Conservation (phyloP, 2,888 invertebrate genomes). For the Phalera bucephala region DNA sequence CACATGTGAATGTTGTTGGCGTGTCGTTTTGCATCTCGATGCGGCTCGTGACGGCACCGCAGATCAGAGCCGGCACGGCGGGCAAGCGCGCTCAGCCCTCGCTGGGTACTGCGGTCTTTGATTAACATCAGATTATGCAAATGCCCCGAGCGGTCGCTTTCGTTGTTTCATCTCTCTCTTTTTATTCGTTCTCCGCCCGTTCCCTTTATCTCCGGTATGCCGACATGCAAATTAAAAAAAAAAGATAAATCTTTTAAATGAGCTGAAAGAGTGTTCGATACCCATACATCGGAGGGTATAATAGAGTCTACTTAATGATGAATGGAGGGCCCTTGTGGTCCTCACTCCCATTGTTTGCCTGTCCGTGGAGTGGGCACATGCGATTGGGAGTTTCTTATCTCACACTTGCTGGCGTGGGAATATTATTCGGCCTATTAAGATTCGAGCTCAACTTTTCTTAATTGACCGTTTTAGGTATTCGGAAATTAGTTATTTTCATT, state of each 20-base stretch:
- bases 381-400: constrained; percentile 43
- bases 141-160: constrained; percentile 78
- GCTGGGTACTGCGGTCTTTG: constrained; percentile 58
- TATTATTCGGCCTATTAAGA: constrained; percentile 8
- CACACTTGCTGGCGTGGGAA: constrained; percentile 55
- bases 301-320: constrained; percentile 70
- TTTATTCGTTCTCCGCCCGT: constrained; percentile 65
- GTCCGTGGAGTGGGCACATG: constrained; percentile 45
- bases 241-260: constrained; percentile 70
- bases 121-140: constrained; percentile 83
- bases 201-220: constrained; percentile 76
- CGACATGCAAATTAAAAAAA: constrained; percentile 75
- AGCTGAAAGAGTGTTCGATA: constrained; percentile 76
- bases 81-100: constrained; percentile 7
- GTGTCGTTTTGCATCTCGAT: constrained; percentile 1
- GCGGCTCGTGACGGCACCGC: constrained; percentile 19
- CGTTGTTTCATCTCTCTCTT: constrained; percentile 71
- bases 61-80: constrained; percentile 15
- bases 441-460: background rate
- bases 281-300: constrained; percentile 64
- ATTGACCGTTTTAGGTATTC: constrained; percentile 1
- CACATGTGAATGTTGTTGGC: too few species aligned
- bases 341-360: constrained; percentile 57
- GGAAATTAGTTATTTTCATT: constrained; percentile 1
- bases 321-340: constrained; percentile 61